Evolutionary conservation across 1,140 invertebrate genomes (phyloP).

Genomic region (Calliphora vicina): DNA sequence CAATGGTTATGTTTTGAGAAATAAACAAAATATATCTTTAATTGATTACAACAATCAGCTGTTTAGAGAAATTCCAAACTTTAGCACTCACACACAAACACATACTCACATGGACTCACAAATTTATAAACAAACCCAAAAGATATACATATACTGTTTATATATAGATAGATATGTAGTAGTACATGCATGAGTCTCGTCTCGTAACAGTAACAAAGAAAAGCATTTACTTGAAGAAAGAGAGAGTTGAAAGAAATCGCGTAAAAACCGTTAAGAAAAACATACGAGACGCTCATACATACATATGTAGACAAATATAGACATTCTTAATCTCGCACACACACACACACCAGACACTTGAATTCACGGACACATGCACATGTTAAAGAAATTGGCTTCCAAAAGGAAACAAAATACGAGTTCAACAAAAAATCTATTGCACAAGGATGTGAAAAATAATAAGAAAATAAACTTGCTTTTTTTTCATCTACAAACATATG

Average conservation of each 20-base stretch:
- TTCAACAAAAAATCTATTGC: background rate
- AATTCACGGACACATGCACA: background rate
- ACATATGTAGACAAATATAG: background rate
- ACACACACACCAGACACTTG: background rate
- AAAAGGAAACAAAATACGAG: background rate
- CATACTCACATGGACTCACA: background rate
- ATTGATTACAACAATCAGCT: background rate
- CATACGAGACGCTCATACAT: too few species aligned
- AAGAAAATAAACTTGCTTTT: background rate
- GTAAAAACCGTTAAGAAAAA: background rate
- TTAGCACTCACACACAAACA: too few species aligned
- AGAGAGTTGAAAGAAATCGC: background rate
- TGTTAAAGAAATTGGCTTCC: background rate
- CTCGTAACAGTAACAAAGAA: background rate
- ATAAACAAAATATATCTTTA: background rate
- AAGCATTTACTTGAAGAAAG: background rate
- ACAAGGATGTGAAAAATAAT: background rate
- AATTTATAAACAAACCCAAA: background rate
- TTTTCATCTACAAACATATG: background rate
- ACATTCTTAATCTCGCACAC: background rate
- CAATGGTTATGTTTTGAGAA: background rate
- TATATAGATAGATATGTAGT: too few species aligned
- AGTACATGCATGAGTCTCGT: too few species aligned
- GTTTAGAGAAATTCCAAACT: background rate
- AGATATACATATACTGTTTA: background rate